Evolutionary conservation across 2,797 vertebrate species (phyloP), one percentile per base, ranked within the genome.

Genomic region (Syngnathus rostellatus): DNA sequence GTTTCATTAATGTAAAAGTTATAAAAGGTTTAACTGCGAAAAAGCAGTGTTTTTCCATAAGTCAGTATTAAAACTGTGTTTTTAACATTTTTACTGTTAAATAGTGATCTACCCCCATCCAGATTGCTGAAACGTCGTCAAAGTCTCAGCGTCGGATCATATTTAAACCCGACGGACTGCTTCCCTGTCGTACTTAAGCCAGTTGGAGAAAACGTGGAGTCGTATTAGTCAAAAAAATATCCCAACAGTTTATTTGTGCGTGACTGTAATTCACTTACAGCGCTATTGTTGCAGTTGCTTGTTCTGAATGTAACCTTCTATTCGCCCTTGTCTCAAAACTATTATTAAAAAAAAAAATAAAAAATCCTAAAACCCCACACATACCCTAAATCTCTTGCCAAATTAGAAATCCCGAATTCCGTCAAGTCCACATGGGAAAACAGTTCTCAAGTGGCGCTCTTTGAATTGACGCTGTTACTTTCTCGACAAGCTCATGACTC

Each of bases 21-120:
- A 41, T 79, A 70, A 41, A 66, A 68, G 14, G 39, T 62, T 62
- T 17, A 62, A 62, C 38, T 65, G 46, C 60, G 57, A 19, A 54
- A 70, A 67, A 39, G 21, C 65, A 67, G 68, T 79, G 48, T 81
- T 83, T 61, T 86, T 81, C 82, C 74, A 83, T 74, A 66, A 84
- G 84, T 89, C 87, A 88, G 89, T 92, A 88, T 91, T 91, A 75
- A 78, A 88, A 75, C 74, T 86, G 79, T 89, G 81, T 86, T 88
- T 85, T 78, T 81, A 82, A 77, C 60, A 72, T 86, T 88, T 87
- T 85, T 87, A 85, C 81, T 76, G 77, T 84, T 82, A 46, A 77
- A 82, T 83, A 78, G 77, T 77, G 68, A 75, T 86, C 64, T 83
- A 73, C 70, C 9, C 45, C 41, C 41, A 1, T 38, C 64, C 81